A percentile compares a stretch with the other conserved stretches of the same genome.
Evolutionary conservation across 2,888 invertebrate species (phyloP).

Genomic region (Platerodrilus igneus): DNA sequence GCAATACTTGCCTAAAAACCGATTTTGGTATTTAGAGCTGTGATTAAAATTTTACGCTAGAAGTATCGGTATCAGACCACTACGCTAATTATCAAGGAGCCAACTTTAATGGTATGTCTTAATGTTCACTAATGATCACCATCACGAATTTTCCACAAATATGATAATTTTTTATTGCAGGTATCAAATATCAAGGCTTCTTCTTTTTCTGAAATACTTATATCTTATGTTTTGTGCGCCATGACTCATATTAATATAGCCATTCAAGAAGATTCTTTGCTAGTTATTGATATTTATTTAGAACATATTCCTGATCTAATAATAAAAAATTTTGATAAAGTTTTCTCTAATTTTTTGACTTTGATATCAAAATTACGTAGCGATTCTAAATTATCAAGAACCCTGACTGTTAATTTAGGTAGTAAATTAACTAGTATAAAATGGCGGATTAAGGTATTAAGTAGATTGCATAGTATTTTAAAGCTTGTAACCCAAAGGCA

Average conservation of each 20-base stretch:
- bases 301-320: slow-evolving; percentile 62
- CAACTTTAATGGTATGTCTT: no score
- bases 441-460: slow-evolving; percentile 74
- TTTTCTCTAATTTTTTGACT: slow-evolving; percentile 75
- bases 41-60: no score
- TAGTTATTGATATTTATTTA: slow-evolving; percentile 73
- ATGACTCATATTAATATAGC: slow-evolving; percentile 82
- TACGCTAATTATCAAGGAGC: no score
- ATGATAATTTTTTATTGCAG: slow-evolving; percentile 32
- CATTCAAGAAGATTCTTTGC: slow-evolving; percentile 79
- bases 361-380: slow-evolving; percentile 73
- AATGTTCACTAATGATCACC: no score
- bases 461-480: slow-evolving; percentile 63
- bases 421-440: slow-evolving; percentile 70
- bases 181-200: slow-evolving; percentile 52
- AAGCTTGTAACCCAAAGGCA: slow-evolving; percentile 39
- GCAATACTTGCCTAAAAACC: no score
- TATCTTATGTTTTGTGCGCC: slow-evolving; percentile 78
- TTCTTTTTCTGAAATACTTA: slow-evolving; percentile 73
- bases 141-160: neutral
- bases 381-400: slow-evolving; percentile 62
- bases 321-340: slow-evolving; percentile 61
- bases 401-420: slow-evolving; percentile 64
- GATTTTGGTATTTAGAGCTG: no score
- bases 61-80: no score